A percentile compares a stretch with the other conserved stretches of the same genome.
These are phyloP conservation scores for Fabriciana adippe DNA, from an alignment of 2,888 invertebrate species.

Conservation along the genomic window DNA sequence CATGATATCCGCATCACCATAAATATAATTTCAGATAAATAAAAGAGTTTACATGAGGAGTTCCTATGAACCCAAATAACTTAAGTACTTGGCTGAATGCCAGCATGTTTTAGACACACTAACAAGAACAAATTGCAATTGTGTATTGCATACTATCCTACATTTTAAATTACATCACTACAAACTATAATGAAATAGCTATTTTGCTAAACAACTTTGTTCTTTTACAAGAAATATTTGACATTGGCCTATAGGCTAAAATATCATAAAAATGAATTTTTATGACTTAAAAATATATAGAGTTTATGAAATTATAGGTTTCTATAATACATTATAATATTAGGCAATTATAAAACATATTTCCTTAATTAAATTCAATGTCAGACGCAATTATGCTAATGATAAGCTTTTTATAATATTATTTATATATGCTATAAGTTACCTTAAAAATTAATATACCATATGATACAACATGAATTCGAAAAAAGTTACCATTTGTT, in stretches of 20 bases:
- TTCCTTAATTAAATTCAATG: conserved; percentile 40
- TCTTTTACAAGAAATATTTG: conserved; percentile 9
- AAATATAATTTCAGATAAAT: conserved; percentile 33
- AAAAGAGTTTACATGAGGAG: conserved; percentile 42
- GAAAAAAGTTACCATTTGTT: conserved; percentile 50
- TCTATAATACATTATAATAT: conserved; percentile 5
- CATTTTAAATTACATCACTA: conserved; percentile 17
- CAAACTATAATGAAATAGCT: conserved; percentile 4
- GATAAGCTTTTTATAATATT: conserved; percentile 35
- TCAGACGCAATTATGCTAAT: conserved; percentile 35
- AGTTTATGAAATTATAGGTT: neutral
- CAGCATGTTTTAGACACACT: conserved; percentile 40
- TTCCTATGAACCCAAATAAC: conserved; percentile 37
- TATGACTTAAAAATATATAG: neutral
- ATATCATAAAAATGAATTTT: neutral
- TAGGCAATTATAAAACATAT: conserved; percentile 25
- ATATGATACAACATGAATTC: conserved; percentile 4
- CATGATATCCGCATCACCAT: conserved; percentile 11
- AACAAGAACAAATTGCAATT: conserved; percentile 27
- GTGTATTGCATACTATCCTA: conserved; percentile 21
- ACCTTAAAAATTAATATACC: neutral
- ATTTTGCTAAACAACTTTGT: neutral
- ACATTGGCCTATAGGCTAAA: neutral
- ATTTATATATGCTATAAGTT: conserved; percentile 3
- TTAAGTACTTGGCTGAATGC: conserved; percentile 46